These are phyloP conservation scores for Perca fluviatilis DNA, from an alignment of 2,113 vertebrate genomes.

Conservation along the genomic window DNA sequence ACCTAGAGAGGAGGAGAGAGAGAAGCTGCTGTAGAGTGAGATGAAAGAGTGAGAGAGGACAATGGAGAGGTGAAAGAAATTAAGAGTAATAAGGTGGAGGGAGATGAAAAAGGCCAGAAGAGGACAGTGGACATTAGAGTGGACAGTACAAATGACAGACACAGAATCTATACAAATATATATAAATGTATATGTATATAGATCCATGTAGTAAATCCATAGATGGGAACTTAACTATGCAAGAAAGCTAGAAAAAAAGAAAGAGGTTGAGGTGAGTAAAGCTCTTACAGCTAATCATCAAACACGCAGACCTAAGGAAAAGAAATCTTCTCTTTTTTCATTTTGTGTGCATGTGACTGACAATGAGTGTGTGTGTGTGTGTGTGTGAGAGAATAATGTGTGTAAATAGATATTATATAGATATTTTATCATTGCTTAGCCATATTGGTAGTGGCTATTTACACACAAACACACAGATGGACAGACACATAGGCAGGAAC, in stretches of 20 bases:
- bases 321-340: neutral
- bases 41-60: slow-evolving; percentile 43
- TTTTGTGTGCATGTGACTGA: neutral
- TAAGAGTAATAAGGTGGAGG: slow-evolving; percentile 6
- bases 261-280: slow-evolving; percentile 31
- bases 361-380: neutral
- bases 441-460: neutral
- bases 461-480: neutral
- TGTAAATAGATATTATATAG: too few relatives aligned
- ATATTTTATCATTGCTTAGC: neutral
- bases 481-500: neutral
- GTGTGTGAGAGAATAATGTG: neutral
- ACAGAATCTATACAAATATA: neutral
- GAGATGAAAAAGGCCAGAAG: slow-evolving; percentile 21
- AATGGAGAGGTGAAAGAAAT: slow-evolving; percentile 32
- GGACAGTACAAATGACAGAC: neutral
- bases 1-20: slow-evolving; percentile 50
- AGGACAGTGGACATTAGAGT: slow-evolving; percentile 11
- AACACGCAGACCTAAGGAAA: slow-evolving; percentile 8
- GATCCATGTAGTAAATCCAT: too few relatives aligned
- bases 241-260: neutral
- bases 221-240: neutral
- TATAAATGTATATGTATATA: neutral
- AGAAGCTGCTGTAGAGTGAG: slow-evolving; percentile 20
- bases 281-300: slow-evolving; percentile 48